Evolutionary conservation across 2,113 vertebrate genomes (phyloP).

Genomic region (Ochotona princeps): DNA sequence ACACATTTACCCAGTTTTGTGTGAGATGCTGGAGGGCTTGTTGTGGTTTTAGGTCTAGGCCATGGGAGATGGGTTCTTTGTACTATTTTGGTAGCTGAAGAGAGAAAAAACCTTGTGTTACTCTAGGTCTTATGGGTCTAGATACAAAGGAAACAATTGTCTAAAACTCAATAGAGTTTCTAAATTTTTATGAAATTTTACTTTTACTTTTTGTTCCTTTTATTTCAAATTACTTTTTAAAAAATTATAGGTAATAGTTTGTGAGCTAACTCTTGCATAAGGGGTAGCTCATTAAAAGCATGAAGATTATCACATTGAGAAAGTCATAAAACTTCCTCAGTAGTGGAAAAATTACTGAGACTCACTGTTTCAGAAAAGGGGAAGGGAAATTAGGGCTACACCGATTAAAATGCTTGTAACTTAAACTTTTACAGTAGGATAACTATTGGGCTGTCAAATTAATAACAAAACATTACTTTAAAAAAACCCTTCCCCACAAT

Average conservation of each 20-base stretch:
- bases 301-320: background rate
- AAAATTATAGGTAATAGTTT: background rate
- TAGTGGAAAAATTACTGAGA: background rate
- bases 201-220: background rate
- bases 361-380: background rate
- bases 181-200: constrained; percentile 12
- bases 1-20: constrained; percentile 77
- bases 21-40: constrained; percentile 51
- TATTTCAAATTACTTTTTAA: background rate
- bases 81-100: constrained; percentile 72
- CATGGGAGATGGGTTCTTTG: constrained; percentile 53
- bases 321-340: background rate
- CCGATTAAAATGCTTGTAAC: background rate
- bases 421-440: constrained; percentile 6
- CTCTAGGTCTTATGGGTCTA: background rate
- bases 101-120: constrained; percentile 68
- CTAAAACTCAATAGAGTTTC: background rate
- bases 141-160: background rate
- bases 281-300: background rate
- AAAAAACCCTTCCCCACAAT: background rate
- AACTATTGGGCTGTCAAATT: constrained; percentile 32
- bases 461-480: constrained; percentile 19
- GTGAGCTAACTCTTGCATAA: background rate
- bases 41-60: constrained; percentile 72
- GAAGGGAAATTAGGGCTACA: background rate